Evolutionary conservation across 2,797 vertebrate species (phyloP).

Genomic region (Staurois parvus): DNA sequence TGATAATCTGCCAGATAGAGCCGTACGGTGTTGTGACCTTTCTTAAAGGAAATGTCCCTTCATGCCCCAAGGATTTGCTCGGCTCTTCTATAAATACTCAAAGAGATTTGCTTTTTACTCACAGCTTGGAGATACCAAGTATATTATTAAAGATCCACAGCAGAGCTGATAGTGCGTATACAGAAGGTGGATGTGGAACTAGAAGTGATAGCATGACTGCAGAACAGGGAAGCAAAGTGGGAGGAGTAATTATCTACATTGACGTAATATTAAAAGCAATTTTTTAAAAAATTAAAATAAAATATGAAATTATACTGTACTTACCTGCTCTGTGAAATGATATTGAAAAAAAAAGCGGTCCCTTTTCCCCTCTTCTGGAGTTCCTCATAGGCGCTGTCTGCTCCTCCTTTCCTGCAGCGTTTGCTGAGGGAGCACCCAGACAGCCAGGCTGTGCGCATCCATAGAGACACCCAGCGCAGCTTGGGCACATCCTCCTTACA

Average conservation of each 20-base stretch:
- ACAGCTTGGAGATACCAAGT: conserved; percentile 12
- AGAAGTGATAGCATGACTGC: background rate
- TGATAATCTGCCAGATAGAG: conserved; percentile 56
- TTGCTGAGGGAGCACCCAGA: no score
- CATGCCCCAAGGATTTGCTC: conserved; percentile 37
- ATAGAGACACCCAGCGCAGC: no score
- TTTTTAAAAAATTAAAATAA: no score
- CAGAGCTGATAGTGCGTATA: background rate
- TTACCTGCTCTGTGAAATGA: no score
- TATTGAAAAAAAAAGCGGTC: no score
- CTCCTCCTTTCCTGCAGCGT: no score
- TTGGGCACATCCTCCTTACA: no score
- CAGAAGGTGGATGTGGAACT: background rate
- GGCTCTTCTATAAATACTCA: conserved; percentile 35
- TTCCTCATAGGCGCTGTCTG: no score
- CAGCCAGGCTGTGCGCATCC: no score
- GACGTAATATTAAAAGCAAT: no score
- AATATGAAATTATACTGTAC: no score
- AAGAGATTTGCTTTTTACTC: conserved; percentile 40
- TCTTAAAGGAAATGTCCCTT: conserved; percentile 36
- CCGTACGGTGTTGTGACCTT: conserved; percentile 38
- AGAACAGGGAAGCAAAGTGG: background rate
- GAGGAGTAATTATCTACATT: background rate
- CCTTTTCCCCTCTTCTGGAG: no score
- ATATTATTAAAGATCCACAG: background rate